Evolutionary conservation across 2,888 invertebrate genomes (phyloP).

Genomic region (Timandra comae): DNA sequence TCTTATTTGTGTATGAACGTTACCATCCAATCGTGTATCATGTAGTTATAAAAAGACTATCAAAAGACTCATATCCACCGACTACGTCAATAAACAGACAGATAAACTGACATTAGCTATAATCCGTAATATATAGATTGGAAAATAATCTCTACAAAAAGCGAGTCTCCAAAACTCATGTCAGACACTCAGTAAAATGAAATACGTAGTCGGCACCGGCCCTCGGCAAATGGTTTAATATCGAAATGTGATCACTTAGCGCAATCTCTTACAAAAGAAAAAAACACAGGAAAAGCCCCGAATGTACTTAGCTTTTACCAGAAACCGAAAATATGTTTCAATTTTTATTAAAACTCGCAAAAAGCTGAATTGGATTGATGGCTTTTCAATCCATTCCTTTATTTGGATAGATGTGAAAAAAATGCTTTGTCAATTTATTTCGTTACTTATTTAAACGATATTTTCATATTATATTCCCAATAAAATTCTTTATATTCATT

Average conservation of each 20-base stretch:
- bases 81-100: slow-evolving; percentile 24
- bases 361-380: slow-evolving; percentile 50
- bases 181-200: slow-evolving; percentile 76
- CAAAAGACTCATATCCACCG: too few species aligned
- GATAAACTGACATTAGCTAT: slow-evolving; percentile 56
- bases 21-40: too few species aligned
- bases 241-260: slow-evolving; percentile 78
- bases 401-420: slow-evolving; percentile 33
- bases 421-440: slow-evolving; percentile 21
- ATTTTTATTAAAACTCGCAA: slow-evolving; percentile 58
- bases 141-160: slow-evolving; percentile 70
- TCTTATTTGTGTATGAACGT: too few species aligned
- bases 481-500: not conserved
- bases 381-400: slow-evolving; percentile 44
- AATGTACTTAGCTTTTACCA: slow-evolving; percentile 68
- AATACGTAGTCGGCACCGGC: slow-evolving; percentile 73
- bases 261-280: slow-evolving; percentile 75
- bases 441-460: slow-evolving; percentile 20
- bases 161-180: slow-evolving; percentile 70
- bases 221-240: slow-evolving; percentile 76
- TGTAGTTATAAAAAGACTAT: too few species aligned
- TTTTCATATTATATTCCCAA: slow-evolving; percentile 18
- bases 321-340: slow-evolving; percentile 64
- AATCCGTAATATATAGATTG: slow-evolving; percentile 66
- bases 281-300: slow-evolving; percentile 57